Evolutionary conservation across 2,113 vertebrate genomes (phyloP).

Genomic region (Erinaceus europaeus): DNA sequence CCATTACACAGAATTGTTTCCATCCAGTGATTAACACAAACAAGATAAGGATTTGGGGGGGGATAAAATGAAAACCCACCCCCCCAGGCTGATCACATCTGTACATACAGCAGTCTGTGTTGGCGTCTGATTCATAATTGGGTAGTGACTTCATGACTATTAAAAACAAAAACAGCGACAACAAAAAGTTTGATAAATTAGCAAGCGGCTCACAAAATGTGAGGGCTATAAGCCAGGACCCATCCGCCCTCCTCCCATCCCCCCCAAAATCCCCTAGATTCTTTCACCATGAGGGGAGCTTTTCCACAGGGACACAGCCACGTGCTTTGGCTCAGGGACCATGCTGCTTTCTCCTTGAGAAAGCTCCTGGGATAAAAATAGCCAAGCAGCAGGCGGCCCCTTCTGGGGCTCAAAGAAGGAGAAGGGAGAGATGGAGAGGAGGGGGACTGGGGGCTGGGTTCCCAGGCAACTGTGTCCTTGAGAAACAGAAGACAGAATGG

Average conservation of each 20-base stretch:
- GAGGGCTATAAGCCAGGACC: conserved; percentile 36
- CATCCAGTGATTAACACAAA: not conserved
- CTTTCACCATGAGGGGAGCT: conserved; percentile 68
- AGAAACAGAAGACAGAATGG: not conserved
- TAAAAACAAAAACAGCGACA: not conserved
- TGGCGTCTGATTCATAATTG: not conserved
- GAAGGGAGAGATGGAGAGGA: not conserved
- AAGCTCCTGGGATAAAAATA: conserved; percentile 71
- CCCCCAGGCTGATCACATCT: not conserved
- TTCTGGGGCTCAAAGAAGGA: conserved; percentile 17
- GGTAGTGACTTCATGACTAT: not conserved
- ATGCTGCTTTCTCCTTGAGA: conserved; percentile 47
- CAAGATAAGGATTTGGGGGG: not conserved
- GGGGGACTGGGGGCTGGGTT: not conserved
- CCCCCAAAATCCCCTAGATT: conserved; percentile 50
- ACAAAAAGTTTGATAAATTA: conserved; percentile 31
- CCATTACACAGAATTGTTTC: not conserved
- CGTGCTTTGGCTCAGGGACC: conserved; percentile 17
- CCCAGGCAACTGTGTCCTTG: not conserved
- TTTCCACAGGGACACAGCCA: conserved; percentile 62
- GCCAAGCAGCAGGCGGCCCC: conserved; percentile 28
- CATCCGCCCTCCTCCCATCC: not conserved
- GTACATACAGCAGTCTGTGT: not conserved
- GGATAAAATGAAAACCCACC: not conserved
- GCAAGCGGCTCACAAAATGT: not conserved